Base-by-base conservation (phyloP, 1,140 invertebrate genomes). In the Penaeus indicus region DNA sequence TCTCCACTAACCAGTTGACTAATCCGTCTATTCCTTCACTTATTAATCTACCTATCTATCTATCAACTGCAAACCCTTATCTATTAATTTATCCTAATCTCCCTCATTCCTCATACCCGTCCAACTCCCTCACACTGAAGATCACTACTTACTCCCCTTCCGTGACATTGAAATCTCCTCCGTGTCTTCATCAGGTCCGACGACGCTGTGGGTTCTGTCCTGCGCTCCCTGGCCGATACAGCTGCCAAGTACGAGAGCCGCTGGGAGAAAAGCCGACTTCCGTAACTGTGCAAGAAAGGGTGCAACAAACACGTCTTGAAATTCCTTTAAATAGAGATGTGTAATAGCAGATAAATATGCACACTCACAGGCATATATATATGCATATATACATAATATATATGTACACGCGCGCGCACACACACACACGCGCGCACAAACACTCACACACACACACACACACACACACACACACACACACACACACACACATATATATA, bases 201-300 rank as follows among this genome's bases (percentile, higher is more conserved):
- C 4, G 27, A 75, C 18, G 72, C 42, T 7, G 72, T 75, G 5
- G 72, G 72, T 4, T 38, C 72, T 2, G 72, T 75, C 27, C 72
- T 75, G 18, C 72, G 72, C 18, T 27, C 72, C 42, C 13, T 75
- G 72, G 22, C 72, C 27, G 72, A 75, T 7, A 75, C 72, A 38
- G 72, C 72, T 10, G 16, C 27, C 27, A 75, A 75, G n/a, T 75
- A 75, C 72, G 72, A 75, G 21, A 38, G 72, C 18, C 72, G 72
- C n/a, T 75, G 72, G 72, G 72, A 75, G 13, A 75, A 75, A 11
- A 75, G 72, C 25, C 72, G 72, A 7, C 72, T 75, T 18, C 42
- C 42, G 72, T 75, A 75, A n/a, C 27, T 27, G 25, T 75, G 27
- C 18, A 13, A 75, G 72, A 32, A 21, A 32, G 0, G 25, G 0